phyloP scores from a whole-genome alignment of 2,113 vertebrate species.

The Eretmochelys imbricata region DNA sequence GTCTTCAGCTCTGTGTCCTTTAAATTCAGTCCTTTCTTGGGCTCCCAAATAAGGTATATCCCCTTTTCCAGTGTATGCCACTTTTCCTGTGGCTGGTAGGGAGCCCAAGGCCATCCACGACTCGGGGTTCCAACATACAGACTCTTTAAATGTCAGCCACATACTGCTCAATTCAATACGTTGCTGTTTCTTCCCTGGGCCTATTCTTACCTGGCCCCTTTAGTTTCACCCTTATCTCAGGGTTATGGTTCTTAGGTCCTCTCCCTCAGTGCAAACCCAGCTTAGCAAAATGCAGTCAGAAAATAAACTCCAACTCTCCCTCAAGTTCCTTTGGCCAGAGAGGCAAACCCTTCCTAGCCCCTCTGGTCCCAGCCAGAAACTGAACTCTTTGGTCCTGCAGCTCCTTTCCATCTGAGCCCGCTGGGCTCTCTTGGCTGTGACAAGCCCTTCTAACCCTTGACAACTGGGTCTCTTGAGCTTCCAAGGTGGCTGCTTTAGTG shows the following conservation, averaged over 20 bases:
- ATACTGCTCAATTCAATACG: background rate
- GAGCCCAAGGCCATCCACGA: background rate
- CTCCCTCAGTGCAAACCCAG: too few species aligned
- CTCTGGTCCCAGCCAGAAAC: too few species aligned
- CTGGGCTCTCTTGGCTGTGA: background rate
- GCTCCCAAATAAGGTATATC: background rate
- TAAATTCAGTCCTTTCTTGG: background rate
- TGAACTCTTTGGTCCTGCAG: too few species aligned
- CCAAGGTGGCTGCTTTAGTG: background rate
- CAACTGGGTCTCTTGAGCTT: background rate
- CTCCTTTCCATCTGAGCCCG: too few species aligned
- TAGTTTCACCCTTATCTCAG: background rate
- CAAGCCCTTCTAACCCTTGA: background rate
- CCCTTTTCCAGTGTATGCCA: background rate
- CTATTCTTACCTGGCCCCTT: background rate
- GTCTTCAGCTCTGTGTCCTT: background rate
- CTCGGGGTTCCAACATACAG: background rate
- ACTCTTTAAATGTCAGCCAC: background rate
- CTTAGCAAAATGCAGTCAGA: too few species aligned
- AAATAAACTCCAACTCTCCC: too few species aligned
- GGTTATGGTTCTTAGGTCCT: too few species aligned
- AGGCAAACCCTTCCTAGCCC: too few species aligned
- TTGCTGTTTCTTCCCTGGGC: background rate
- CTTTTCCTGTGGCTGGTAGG: background rate
- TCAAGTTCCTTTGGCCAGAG: too few species aligned